Base-by-base conservation (phyloP, 2,797 vertebrate genomes). In the Urosaurus nigricauda region DNA sequence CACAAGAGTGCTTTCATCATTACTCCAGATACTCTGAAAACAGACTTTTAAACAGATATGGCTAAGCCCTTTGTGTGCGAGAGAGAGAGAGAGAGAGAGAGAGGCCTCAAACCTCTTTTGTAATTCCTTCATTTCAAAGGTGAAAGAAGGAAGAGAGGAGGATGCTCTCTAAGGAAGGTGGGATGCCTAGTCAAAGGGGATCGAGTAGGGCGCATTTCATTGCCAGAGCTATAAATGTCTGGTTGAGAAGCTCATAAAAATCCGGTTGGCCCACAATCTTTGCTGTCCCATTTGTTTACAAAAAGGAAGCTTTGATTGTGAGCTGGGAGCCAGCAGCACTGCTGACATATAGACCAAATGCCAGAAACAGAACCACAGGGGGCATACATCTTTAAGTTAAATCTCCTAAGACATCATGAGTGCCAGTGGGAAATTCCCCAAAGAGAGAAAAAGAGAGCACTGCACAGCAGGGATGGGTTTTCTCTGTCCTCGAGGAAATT, bases 151-250 rank as follows among this genome's bases (percentile, higher is more conserved):
- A 51, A 74, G 29, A 17, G 19, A 43, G 3, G 74, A 77, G 74
- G 11, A 87, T 71, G 90, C 91, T 91, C n/a, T 37, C 47, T 79
- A 91, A 86, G 92, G 89, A 91, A 93, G 91, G 90, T 92, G 92
- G 89, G 68, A 70, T 26, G 17, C 56, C 51, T 71, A 3, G 47
- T 47, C 51, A 47, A 77, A 73, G 74, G 51, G 63, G 32, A 84
- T 85, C 87, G 89, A 91, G 92, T 90, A 90, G 92, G 93, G 86
- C 91, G 92, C 85, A 82, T 94, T 96, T 96, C 95, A 96, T 93
- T 93, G 94, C 77, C 29, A 88, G 80, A 4, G 91, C 90, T 90
- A 81, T 94, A 95, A 95, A 95, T 81, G 92, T 92, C 87, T 84
- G 71, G 73, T 93, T 94, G 91, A 93, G 88, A 93, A 90, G 86